Evolutionary conservation across 1,140 invertebrate genomes (phyloP).

Genomic region (Plutomurus gul): DNA sequence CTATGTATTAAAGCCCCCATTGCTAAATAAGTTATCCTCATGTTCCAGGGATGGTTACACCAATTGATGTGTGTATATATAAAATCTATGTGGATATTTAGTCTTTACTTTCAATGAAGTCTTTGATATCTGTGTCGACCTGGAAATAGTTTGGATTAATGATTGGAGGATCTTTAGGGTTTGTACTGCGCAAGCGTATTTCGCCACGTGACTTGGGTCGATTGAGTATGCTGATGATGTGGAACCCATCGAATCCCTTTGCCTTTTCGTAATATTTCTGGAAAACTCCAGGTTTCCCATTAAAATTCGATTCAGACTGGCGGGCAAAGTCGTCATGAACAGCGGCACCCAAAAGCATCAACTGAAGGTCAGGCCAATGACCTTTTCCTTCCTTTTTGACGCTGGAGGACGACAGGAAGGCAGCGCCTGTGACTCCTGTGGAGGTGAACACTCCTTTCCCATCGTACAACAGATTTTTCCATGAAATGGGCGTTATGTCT

Average conservation of each 20-base stretch:
- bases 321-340: not conserved
- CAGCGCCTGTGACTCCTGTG: not conserved
- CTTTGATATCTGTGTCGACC: no score
- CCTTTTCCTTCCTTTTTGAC: constrained; percentile 37
- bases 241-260: constrained; percentile 35
- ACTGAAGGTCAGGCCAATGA: constrained; percentile 55
- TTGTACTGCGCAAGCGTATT: not conserved
- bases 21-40: no score
- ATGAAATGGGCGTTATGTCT: constrained; percentile 20
- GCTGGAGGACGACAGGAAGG: not conserved
- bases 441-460: constrained; percentile 33
- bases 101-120: not conserved
- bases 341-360: not conserved
- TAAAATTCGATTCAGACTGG: constrained; percentile 26
- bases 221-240: constrained; percentile 51
- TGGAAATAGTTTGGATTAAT: not conserved
- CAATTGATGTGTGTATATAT: no score
- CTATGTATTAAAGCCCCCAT: no score
- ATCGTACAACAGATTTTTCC: not conserved
- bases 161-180: not conserved
- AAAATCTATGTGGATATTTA: no score
- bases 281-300: not conserved
- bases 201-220: not conserved
- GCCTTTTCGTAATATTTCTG: constrained; percentile 24
- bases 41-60: no score